Conservation (phyloP, 2,888 invertebrate species). For the Zaprionus obscuricornis region DNA sequence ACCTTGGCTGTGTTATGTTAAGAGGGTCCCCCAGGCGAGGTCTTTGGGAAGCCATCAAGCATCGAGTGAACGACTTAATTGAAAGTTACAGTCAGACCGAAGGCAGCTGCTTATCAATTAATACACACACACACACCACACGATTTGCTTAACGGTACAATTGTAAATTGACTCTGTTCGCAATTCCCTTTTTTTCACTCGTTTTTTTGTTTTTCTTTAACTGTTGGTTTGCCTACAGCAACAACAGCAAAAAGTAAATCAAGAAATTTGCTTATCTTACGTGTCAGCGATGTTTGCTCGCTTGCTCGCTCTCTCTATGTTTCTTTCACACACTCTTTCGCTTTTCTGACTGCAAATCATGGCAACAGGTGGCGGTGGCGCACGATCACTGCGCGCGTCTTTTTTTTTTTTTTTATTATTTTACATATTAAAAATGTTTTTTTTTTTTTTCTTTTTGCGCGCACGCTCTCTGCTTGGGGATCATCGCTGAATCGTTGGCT, state of each 20-base stretch:
- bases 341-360: neutral
- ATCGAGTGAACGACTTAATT: conserved; percentile 58
- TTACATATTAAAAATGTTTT: conserved; percentile 60
- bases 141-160: conserved; percentile 75
- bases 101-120: conserved; percentile 69
- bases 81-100: conserved; percentile 51
- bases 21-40: neutral
- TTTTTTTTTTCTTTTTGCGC: too few relatives aligned
- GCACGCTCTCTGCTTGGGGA: conserved; percentile 23
- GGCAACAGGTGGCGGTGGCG: conserved; percentile 60
- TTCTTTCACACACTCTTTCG: neutral
- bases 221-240: neutral
- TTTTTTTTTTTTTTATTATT: too few relatives aligned
- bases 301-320: conserved; percentile 1
- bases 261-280: conserved; percentile 75
- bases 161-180: conserved; percentile 42
- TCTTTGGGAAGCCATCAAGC: conserved; percentile 5
- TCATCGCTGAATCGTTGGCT: conserved; percentile 29
- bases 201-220: neutral
- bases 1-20: neutral
- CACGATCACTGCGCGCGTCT: conserved; percentile 60
- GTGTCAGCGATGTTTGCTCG: conserved; percentile 30
- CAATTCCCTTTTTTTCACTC: neutral
- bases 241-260: conserved; percentile 69
- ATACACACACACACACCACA: conserved; percentile 52